Base-by-base conservation (phyloP, 53 echinoderm and acorn worm species). In the Arbacia lixula region DNA sequence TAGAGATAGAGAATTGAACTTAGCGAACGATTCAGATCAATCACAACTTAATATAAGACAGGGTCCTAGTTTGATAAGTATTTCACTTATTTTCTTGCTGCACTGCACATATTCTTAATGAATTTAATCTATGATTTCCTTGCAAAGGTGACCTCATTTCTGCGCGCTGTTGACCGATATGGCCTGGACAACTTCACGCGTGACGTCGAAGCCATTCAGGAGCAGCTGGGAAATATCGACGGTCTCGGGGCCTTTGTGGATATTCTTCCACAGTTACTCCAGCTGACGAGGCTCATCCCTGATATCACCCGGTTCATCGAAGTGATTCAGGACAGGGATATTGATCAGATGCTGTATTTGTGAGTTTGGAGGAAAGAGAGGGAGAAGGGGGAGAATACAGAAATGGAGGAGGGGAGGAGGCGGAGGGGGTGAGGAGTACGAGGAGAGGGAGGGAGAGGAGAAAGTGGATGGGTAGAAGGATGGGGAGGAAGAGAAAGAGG, bases 221-320 rank as follows among this genome's bases (percentile, higher is more conserved):
- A 77, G 5, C 60, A 85, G 31, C 57, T 89, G 56, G 52, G 67
- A 56, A 68, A 84, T 37, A 60, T 89, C 38, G 30, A 55, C 2
- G 64, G 50, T 38, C 54, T 85, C 21, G 63, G 69, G 22, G 68
- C 68, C 27, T 61, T 88, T 46, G 74, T 88, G 43, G 88, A 88
- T 14, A 83, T 72, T 11, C 85, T 89, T 17, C 85, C 89, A 14
- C 51, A 79, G 60, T 41, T 89, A 36, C 71, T 89, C 31, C 49
- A 85, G 31, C 61, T 89, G 2, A 82, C 62, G 43, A 46, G 32
- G 39, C 52, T 85, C 27, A 53, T 37, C 0, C 89, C 85, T 0
- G 62, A 51, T 16, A 32, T 89, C 6, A 75, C 65, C 52, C 60
- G 76, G 46, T 66, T 89, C 36, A 14, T 79, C 3, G 62, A 68